These are phyloP conservation scores for Callinectes sapidus DNA, from an alignment of 2,888 invertebrate genomes.

Conservation along the genomic window DNA sequence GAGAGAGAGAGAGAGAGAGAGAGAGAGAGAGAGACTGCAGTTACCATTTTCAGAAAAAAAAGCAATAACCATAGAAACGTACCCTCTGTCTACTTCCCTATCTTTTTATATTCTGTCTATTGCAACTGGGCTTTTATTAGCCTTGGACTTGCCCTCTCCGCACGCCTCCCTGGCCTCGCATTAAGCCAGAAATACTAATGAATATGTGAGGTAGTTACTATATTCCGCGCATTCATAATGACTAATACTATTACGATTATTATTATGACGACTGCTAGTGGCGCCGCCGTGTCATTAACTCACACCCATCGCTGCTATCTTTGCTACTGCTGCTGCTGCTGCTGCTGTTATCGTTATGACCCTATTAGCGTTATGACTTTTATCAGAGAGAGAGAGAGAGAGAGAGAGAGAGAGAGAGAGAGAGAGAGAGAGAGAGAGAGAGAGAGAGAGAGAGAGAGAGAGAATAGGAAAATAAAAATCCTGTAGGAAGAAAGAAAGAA, in stretches of 20 bases:
- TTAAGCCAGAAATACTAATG: neutral
- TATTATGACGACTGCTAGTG: neutral
- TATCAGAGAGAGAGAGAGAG: slow-evolving; percentile 8
- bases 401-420: slow-evolving; percentile 22
- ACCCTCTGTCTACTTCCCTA: no score
- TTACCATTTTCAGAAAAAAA: no score
- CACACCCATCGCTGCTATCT: neutral
- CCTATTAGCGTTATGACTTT: neutral
- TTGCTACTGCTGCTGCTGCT: neutral
- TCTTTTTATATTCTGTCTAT: no score
- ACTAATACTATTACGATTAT: neutral
- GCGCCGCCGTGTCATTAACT: neutral
- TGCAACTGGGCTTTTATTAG: neutral
- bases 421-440: slow-evolving; percentile 26
- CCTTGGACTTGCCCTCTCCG: neutral
- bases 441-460: slow-evolving; percentile 30
- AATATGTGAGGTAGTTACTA: neutral
- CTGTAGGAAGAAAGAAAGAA: no score
- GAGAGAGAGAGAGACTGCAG: no score
- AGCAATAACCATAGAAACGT: no score
- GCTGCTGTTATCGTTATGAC: neutral
- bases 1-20: no score
- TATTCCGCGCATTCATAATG: neutral
- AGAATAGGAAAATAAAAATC: neutral
- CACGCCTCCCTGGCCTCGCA: neutral